Evolutionary conservation across 2,113 vertebrate species (phyloP).

Genomic region (Calyptommatus sinebrachiatus): DNA sequence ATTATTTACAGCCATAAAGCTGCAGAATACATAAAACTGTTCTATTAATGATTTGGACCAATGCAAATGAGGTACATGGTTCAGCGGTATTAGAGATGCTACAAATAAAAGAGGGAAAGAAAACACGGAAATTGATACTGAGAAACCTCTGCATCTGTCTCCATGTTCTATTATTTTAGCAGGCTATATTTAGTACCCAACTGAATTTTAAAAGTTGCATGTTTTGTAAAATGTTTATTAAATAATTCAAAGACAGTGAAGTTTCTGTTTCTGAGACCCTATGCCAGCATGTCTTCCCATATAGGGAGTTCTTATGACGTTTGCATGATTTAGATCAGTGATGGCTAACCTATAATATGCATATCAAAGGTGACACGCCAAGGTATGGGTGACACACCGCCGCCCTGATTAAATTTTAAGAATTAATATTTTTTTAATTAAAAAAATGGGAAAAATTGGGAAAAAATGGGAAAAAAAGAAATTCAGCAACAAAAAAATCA

Average conservation of each 20-base stretch:
- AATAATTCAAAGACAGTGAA: not conserved
- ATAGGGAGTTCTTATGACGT: not conserved
- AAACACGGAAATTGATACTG: not conserved
- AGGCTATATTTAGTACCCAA: not conserved
- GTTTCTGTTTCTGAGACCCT: not conserved
- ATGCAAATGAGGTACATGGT: not conserved
- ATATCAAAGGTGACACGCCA: too few relatives aligned
- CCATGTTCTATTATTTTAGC: not conserved
- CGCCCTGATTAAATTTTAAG: too few relatives aligned
- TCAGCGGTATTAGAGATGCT: not conserved
- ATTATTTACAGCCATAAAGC: not conserved
- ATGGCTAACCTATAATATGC: too few relatives aligned
- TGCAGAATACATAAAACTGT: not conserved
- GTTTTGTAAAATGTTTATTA: not conserved
- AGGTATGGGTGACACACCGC: too few relatives aligned
- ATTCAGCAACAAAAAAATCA: too few relatives aligned
- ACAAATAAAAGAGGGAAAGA: not conserved
- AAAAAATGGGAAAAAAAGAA: too few relatives aligned
- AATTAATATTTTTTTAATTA: too few relatives aligned
- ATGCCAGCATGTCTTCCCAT: not conserved
- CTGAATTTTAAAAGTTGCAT: not conserved
- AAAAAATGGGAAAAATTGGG: too few relatives aligned
- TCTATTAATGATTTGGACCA: not conserved
- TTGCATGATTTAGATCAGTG: not conserved
- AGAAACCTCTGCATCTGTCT: not conserved